Evolutionary conservation across 2,113 vertebrate genomes (phyloP).

Genomic region (Psephotus haematonotus): DNA sequence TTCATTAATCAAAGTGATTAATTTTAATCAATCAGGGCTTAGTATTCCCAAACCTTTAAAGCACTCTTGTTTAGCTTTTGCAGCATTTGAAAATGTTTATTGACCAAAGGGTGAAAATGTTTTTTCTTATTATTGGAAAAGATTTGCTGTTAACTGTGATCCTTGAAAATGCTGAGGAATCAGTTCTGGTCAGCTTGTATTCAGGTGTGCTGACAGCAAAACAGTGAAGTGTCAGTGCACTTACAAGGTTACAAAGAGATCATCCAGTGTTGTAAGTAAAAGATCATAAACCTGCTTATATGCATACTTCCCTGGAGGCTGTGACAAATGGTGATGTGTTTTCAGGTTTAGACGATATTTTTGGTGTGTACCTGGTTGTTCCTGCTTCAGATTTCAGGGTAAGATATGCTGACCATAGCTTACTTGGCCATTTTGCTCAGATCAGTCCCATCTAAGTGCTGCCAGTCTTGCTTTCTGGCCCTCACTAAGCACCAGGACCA

Average conservation of each 20-base stretch:
- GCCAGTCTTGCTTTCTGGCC: background rate
- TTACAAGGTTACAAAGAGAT: background rate
- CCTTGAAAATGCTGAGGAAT: background rate
- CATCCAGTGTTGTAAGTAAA: background rate
- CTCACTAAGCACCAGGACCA: background rate
- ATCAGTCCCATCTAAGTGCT: background rate
- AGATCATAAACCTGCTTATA: background rate
- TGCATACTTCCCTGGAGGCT: background rate
- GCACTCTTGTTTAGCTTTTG: background rate
- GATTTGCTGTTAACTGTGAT: background rate
- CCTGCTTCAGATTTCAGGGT: background rate
- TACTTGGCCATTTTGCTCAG: background rate
- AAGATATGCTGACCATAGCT: background rate
- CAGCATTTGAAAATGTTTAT: background rate
- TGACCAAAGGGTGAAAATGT: background rate
- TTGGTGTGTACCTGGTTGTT: background rate
- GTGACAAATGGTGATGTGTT: background rate
- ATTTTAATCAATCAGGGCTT: background rate
- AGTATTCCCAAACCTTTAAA: constrained; percentile 6
- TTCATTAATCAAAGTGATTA: constrained; percentile 11
- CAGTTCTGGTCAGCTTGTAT: background rate
- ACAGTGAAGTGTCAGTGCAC: accelerated
- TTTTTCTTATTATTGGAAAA: background rate
- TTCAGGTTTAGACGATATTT: background rate
- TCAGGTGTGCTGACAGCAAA: background rate